Base-by-base conservation (phyloP, 2,888 invertebrate species). In the Penaeus monodon region DNA sequence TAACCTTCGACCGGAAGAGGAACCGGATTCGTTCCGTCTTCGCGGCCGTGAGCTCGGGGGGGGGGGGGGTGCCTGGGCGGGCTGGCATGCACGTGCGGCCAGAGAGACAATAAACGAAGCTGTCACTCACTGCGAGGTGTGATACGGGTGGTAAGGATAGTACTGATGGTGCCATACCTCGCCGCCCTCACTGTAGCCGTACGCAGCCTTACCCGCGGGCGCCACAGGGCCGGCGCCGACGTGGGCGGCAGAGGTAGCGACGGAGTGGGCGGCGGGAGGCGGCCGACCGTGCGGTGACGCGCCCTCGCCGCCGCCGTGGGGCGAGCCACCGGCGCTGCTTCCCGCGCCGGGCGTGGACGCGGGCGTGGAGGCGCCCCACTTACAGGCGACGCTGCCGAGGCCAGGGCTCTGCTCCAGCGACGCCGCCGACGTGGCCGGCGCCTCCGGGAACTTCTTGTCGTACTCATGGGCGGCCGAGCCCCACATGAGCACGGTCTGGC, bases 401-500 rank as follows among this genome's bases (percentile, higher is more conserved):
- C 95, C 94, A 88, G 87, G 88, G 84, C 82, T 89, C 66, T 88
- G 88, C 79, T 82, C 90, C 85, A 70, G 70, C 77, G 90, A 85
- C 3, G 90, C 77, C 27, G 90, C 88, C 27, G 90, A 90, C n/a
- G 90, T 84, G 93, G 91, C 93, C 92, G 93, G 91, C 6, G 93
- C 91, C 44, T 85, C 84, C 70, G 94, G 92, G 70, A 90, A 90
- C 70, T 88, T 87, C 70, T 88, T 89, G 81, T 88, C 85, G 27
- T 86, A 85, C 38, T 90, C 87, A 86, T 89, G 89, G 27, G 89
- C 77, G 73, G 90, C 79, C 1, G 89, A 91, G 17, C 97, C 97
- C 97, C 97, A 98, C 97, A 98, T 97, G 74, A 98, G 94, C 84
- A 97, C 98, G 22, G 97, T 98, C 93, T 98, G 97, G 76, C 98